Base-by-base conservation (phyloP, 2,113 vertebrate genomes). In the Cyrtonyx montezumae region DNA sequence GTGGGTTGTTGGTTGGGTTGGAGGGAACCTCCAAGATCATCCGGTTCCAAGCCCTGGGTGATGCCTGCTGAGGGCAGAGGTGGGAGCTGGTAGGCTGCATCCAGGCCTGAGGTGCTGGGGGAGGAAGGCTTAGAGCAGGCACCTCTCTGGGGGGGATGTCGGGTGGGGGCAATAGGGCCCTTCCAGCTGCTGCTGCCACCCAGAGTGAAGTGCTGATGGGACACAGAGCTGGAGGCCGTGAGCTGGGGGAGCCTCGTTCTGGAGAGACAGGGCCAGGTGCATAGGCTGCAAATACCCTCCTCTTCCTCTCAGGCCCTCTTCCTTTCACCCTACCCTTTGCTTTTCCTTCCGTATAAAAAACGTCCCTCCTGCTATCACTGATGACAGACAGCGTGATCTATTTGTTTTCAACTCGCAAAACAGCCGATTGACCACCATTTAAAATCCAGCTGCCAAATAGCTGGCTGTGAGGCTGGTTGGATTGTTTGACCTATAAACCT, bases 141-240 rank as follows among this genome's bases (percentile, higher is more conserved):
- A 90, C 90, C 91, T 95, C 94, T 96, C 94, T 95, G 95, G 94
- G 95, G 96, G 96, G 95, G 93, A 94, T 95, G 94, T 95, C 92
- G 96, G 84, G 93, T 86, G 90, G 90, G 95, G 88, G 92, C 95
- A 96, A 96, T 93, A 93, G 75, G 80, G 94, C 88, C 83, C 92
- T 94, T 95, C 92, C 94, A 95, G 92, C 94, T 93, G 95, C 77
- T 93, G 70, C 84, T 95, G 94, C 92, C 94, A 91, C 93, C 96
- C 95, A 96, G 93, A 90, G 88, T 90, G 95, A 95, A 94, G 91
- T 73, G 95, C 92, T 65, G 79, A 78, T 76, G 86, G 85, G 90
- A 86, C 88, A 85, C 93, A 86, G 93, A 90, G 91, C 71, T 87
- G 73, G 51, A 93, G 91, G 82, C 95, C 71, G 21, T 4, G 46